Conservation (phyloP, 2,797 vertebrate species). For the Falco berigora region DNA sequence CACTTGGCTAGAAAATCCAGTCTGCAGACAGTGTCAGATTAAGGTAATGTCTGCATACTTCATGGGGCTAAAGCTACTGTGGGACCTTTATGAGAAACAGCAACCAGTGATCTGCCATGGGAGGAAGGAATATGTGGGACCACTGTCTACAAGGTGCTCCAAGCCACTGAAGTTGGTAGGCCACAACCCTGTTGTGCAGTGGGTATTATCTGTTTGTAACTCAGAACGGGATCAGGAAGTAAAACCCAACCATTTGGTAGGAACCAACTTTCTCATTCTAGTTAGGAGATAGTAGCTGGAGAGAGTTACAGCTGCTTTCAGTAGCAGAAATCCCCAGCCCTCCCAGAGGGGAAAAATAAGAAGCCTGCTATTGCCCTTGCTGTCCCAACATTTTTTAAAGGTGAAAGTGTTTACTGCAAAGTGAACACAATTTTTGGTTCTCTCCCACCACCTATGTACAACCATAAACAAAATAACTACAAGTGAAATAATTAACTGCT, state of each 20-base stretch:
- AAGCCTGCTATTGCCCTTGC: not conserved
- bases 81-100: not conserved
- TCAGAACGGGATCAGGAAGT: not conserved
- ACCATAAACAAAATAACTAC: not conserved
- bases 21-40: not conserved
- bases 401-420: not conserved
- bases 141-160: not conserved
- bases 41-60: not conserved
- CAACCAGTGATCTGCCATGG: rapidly evolving
- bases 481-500: not conserved
- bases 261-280: not conserved
- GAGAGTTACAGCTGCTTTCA: not conserved
- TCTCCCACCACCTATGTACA: not conserved
- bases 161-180: not conserved
- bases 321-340: not conserved
- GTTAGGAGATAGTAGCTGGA: not conserved
- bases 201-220: not conserved
- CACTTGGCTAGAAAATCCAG: not conserved
- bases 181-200: not conserved
- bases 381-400: not conserved
- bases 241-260: not conserved
- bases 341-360: not conserved
- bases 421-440: not conserved
- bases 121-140: not conserved
- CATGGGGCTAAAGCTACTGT: not conserved